Evolutionary conservation across 2,797 vertebrate genomes (phyloP), one percentile per base, ranked within the genome.

Genomic region (Anas capensis): DNA sequence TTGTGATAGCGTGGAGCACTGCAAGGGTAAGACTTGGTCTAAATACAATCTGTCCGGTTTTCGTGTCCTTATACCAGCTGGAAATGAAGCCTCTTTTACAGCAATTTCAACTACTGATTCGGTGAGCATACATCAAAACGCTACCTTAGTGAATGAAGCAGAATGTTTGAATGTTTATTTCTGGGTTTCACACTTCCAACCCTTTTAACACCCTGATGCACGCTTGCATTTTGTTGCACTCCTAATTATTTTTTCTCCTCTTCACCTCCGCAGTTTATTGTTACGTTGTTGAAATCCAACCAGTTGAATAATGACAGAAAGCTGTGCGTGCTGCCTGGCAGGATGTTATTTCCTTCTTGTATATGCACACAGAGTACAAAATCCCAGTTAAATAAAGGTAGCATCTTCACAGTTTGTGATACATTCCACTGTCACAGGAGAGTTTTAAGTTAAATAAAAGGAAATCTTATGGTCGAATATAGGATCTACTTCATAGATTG

Each of bases 181-280:
- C 93, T 31, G 86, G 80, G 36, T 73, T 96, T 97, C 95, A 93
- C 93, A 94, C 94, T 93, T 96, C 91, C 93, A 95, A 15, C 62
- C 86, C 90, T 93, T 96, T 96, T 95, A 95, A 92, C 91, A 84
- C 95, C 88, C 92, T 96, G 66, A 93, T 42, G 71, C 33, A 44
- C 80, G 73, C 82, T 42, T 94, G 93, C 71, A 29, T 94, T 93
- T 95, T 84, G 87, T 95, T 90, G 83, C 71, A 1, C 64, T 94
- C 81, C 83, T 94, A 88, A 97, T 96, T 96, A 93, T 91, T 96
- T 81, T 72, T 82, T 14, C 89, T 72, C 93, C 73, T 93, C 92
- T 72, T 92, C 86, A 90, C 86, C 88, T 96, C 93, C 90, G 88
- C 90, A 56, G 88, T 94, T 96, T 69, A 29, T 92, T 88, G 76